Evolutionary conservation across 2,797 vertebrate genomes (phyloP).

Genomic region (Pelobates cultripes): DNA sequence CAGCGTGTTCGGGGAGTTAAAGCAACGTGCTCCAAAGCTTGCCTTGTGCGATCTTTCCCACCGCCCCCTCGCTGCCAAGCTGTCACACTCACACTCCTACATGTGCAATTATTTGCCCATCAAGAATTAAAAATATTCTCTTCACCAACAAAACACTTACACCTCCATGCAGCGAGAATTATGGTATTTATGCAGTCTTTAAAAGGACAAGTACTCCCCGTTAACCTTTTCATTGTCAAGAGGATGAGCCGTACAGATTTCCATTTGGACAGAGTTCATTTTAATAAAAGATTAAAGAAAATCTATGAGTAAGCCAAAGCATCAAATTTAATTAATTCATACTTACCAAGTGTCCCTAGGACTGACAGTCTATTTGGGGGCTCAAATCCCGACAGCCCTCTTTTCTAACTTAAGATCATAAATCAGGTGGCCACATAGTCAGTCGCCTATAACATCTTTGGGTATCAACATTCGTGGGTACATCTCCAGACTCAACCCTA

Average conservation of each 20-base stretch:
- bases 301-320: too few species aligned
- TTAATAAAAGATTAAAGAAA: too few species aligned
- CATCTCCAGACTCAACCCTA: too few species aligned
- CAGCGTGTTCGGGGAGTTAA: neutral
- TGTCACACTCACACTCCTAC: constrained; percentile 13
- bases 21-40: neutral
- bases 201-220: neutral
- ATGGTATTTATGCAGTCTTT: neutral
- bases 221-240: neutral
- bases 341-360: too few species aligned
- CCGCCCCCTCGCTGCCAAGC: constrained; percentile 11
- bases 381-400: too few species aligned
- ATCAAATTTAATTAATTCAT: too few species aligned
- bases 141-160: neutral
- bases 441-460: too few species aligned
- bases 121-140: neutral
- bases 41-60: neutral
- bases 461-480: too few species aligned
- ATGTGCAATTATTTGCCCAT: constrained; percentile 12
- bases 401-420: too few species aligned
- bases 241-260: neutral
- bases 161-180: neutral
- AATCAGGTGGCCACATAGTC: too few species aligned
- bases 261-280: too few species aligned
- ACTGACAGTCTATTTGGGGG: too few species aligned